Evolutionary conservation across 1,140 invertebrate genomes (phyloP).

Genomic region (Ceratitis capitata): DNA sequence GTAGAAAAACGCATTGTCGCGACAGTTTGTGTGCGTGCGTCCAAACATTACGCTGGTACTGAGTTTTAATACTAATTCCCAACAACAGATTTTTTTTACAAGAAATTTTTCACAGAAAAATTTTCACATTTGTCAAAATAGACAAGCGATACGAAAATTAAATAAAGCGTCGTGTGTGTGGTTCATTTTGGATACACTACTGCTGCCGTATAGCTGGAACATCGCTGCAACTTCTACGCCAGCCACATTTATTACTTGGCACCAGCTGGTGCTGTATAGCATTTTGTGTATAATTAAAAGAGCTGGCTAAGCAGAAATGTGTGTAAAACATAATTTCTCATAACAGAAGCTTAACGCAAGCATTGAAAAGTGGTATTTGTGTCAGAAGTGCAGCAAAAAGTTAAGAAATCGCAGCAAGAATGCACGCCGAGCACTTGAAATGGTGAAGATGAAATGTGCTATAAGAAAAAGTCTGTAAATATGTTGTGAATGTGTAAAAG

Average conservation of each 20-base stretch:
- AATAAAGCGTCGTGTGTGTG: not conserved
- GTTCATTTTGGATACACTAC: not conserved
- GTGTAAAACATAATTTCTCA: not conserved
- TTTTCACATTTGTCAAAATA: too few relatives aligned
- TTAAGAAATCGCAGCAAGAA: not conserved
- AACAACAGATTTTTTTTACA: not conserved
- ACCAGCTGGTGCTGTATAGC: not conserved
- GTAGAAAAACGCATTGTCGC: not conserved
- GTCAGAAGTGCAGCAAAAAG: not conserved
- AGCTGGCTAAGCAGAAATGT: not conserved
- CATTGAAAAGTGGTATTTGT: not conserved
- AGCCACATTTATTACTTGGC: not conserved
- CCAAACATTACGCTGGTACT: not conserved
- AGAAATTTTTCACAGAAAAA: not conserved
- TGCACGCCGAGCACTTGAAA: not conserved
- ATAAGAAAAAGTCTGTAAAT: not conserved
- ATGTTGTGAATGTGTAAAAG: not conserved
- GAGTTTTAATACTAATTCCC: not conserved
- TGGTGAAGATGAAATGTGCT: not conserved
- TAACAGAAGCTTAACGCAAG: not conserved
- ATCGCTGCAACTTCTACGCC: not conserved
- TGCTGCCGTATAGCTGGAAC: not conserved
- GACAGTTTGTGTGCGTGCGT: conserved; percentile 2
- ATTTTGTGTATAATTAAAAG: conserved; percentile 34
- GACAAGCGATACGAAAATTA: not conserved